A percentile compares a stretch with the other conserved stretches of the same genome.
phyloP scores from a whole-genome alignment of 2,113 vertebrate species.

The Agapornis roseicollis region DNA sequence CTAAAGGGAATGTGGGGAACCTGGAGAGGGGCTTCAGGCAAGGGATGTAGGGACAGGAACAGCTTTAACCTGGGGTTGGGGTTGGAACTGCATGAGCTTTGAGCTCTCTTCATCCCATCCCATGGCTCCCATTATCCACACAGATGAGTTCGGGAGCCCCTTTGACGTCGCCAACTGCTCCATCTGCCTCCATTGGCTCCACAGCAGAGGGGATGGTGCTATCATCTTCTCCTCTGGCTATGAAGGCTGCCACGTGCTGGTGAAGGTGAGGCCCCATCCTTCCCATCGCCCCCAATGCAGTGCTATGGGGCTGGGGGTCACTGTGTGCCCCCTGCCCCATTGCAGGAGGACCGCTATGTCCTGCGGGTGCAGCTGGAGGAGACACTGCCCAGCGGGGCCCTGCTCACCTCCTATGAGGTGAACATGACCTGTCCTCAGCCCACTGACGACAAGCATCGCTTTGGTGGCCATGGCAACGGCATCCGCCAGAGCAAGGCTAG shows the following conservation, averaged over 20 bases:
- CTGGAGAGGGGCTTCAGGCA: too few species aligned
- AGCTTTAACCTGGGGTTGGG: background rate
- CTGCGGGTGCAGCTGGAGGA: conserved; percentile 63
- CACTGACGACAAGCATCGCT: accelerated
- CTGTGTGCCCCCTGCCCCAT: accelerated
- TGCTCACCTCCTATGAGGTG: background rate
- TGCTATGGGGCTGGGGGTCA: accelerated
- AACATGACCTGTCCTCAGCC: conserved; percentile 62
- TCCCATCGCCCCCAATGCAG: accelerated
- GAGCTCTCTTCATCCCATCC: background rate
- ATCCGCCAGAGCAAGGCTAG: background rate
- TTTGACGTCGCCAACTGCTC: conserved; percentile 71
- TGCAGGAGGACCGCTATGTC: background rate
- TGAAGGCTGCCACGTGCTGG: conserved; percentile 57
- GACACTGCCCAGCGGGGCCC: background rate
- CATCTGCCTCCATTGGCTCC: conserved; percentile 70
- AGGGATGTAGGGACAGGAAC: too few species aligned
- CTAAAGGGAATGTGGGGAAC: too few species aligned
- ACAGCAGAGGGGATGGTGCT: accelerated
- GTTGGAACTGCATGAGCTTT: background rate
- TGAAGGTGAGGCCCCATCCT: background rate
- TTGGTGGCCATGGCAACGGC: accelerated
- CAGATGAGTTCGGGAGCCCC: conserved; percentile 64
- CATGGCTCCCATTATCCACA: background rate
- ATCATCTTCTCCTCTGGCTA: conserved; percentile 47